These are phyloP conservation scores for Numenius arquata DNA, from an alignment of 2,113 vertebrate genomes.

Conservation along the genomic window DNA sequence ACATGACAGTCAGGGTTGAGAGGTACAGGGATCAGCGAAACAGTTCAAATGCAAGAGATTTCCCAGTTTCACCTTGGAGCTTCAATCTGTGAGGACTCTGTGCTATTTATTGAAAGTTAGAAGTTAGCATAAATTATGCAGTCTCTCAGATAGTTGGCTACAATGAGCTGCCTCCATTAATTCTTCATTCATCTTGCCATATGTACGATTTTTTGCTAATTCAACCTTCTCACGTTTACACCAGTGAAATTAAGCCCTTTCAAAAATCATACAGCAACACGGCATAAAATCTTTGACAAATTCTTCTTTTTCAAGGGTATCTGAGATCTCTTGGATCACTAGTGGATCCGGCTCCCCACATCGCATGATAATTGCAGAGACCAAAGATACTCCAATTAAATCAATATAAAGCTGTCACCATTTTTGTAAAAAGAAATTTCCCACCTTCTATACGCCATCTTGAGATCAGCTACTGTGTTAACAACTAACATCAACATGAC, in stretches of 20 bases:
- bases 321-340: not conserved
- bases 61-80: not conserved
- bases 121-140: not conserved
- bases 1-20: not conserved
- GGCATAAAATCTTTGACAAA: conserved; percentile 16
- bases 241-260: not conserved
- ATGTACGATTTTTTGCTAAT: not conserved
- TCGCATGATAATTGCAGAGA: not conserved
- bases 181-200: not conserved
- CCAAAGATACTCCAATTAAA: not conserved
- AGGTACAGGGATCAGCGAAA: not conserved
- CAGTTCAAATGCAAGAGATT: not conserved
- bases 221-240: not conserved
- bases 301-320: not conserved
- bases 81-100: not conserved
- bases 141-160: not conserved
- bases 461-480: conserved; percentile 14
- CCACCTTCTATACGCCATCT: conserved; percentile 11
- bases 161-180: not conserved
- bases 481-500: not conserved
- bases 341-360: not conserved
- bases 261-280: not conserved
- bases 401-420: not conserved
- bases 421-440: conserved; percentile 17
- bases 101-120: not conserved